These are phyloP conservation scores for Cryptoprocta ferox DNA, from an alignment of 2,797 vertebrate species.

Conservation along the genomic window DNA sequence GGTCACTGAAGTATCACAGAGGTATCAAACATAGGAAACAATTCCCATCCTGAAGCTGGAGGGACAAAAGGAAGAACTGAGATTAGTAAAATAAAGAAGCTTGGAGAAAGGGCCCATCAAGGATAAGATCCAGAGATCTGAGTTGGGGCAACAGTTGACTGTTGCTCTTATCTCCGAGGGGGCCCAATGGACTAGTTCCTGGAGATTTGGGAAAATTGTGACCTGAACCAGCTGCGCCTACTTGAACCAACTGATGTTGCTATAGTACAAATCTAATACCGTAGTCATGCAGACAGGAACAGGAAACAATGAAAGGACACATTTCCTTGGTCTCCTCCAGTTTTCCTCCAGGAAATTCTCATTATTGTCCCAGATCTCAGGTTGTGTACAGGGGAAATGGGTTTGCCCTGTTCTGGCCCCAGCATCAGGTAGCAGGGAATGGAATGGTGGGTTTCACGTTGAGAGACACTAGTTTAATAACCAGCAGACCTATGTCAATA, in stretches of 20 bases:
- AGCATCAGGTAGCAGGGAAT: background rate
- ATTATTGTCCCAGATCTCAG: background rate
- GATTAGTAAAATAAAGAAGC: background rate
- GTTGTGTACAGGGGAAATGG: background rate
- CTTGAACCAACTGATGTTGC: background rate
- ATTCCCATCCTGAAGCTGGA: background rate
- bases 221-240: background rate
- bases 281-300: background rate
- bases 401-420: background rate
- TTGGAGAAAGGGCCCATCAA: background rate
- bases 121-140: background rate
- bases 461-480: background rate
- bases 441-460: background rate
- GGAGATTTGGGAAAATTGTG: background rate
- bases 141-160: background rate
- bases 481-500: background rate
- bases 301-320: background rate
- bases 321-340: background rate
- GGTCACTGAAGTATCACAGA: background rate
- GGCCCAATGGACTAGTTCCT: background rate
- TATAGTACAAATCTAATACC: background rate
- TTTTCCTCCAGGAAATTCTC: background rate
- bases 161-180: background rate
- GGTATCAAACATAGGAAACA: background rate
- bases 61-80: background rate